Evolutionary conservation across 2,113 vertebrate species (phyloP).

Genomic region (Dicentrarchus labrax): DNA sequence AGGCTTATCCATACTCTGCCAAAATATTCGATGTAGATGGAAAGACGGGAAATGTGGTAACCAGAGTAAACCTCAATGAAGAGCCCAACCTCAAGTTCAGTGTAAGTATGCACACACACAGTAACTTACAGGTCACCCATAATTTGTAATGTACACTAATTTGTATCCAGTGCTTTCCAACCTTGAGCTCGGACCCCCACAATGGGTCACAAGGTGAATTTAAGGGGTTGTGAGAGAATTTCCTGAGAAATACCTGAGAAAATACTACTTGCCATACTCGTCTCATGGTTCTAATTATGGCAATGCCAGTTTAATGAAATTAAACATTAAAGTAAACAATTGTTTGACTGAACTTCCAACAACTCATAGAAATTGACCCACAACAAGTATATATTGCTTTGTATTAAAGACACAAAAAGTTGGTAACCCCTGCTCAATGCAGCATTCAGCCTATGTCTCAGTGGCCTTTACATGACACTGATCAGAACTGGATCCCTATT

Average conservation of each 20-base stretch:
- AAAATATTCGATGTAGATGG: slow-evolving; percentile 95
- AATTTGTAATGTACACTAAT: background rate
- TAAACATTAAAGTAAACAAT: background rate
- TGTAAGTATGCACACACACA: slow-evolving; percentile 80
- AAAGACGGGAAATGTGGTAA: slow-evolving; percentile 89
- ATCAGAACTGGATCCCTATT: background rate
- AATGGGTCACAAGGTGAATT: background rate
- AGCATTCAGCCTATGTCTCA: background rate
- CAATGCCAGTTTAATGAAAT: background rate
- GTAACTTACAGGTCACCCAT: background rate
- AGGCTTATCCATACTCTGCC: slow-evolving; percentile 90
- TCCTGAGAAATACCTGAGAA: background rate
- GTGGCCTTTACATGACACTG: background rate
- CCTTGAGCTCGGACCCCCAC: background rate
- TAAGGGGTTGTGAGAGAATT: background rate
- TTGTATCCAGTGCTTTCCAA: background rate
- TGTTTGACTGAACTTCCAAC: background rate
- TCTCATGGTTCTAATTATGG: background rate
- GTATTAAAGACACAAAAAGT: background rate
- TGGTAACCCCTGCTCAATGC: background rate
- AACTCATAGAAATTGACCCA: background rate
- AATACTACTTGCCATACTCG: background rate
- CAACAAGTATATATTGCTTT: too few species aligned
- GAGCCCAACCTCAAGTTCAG: slow-evolving; percentile 94
- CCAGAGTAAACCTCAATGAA: slow-evolving; percentile 96